phyloP scores from a whole-genome alignment of 2,888 invertebrate species.

The Alcis repandata region DNA sequence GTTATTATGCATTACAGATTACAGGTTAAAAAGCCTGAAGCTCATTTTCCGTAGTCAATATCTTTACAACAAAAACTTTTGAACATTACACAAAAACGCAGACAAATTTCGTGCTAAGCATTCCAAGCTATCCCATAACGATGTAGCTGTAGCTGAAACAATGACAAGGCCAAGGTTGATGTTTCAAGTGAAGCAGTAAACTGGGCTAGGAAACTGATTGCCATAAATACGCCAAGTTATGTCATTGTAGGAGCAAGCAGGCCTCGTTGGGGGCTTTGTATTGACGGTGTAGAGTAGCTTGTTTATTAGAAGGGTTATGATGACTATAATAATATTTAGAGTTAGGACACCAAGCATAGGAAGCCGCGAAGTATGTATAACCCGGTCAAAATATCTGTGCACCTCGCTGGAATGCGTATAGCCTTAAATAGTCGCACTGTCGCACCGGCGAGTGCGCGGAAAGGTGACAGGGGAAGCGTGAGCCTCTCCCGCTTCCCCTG shows the following conservation, averaged over 20 bases:
- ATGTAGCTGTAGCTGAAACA: background rate
- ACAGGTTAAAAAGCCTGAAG: too few species aligned
- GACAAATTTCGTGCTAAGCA: background rate
- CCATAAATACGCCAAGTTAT: constrained; percentile 26
- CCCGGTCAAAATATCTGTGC: too few species aligned
- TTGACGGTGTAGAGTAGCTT: background rate
- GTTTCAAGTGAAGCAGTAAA: constrained; percentile 24
- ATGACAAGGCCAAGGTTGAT: constrained; percentile 26
- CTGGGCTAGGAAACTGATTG: constrained; percentile 17
- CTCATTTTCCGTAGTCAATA: too few species aligned
- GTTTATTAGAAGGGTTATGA: constrained; percentile 1
- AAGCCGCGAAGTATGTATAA: too few species aligned
- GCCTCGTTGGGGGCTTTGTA: constrained; percentile 3
- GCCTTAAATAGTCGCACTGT: too few species aligned
- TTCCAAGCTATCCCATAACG: constrained; percentile 1
- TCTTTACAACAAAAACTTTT: background rate
- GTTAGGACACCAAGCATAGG: too few species aligned
- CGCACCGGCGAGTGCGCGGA: too few species aligned
- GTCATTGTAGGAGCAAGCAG: constrained; percentile 8
- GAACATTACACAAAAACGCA: background rate
- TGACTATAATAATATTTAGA: background rate
- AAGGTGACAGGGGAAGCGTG: too few species aligned
- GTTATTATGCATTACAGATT: too few species aligned
- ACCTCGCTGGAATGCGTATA: too few species aligned
- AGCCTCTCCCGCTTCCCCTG: too few species aligned